Percentiles rank a stretch among this genome's conserved stretches.
phyloP scores from a whole-genome alignment of 2,113 vertebrate genomes.

The Macrotus californicus region DNA sequence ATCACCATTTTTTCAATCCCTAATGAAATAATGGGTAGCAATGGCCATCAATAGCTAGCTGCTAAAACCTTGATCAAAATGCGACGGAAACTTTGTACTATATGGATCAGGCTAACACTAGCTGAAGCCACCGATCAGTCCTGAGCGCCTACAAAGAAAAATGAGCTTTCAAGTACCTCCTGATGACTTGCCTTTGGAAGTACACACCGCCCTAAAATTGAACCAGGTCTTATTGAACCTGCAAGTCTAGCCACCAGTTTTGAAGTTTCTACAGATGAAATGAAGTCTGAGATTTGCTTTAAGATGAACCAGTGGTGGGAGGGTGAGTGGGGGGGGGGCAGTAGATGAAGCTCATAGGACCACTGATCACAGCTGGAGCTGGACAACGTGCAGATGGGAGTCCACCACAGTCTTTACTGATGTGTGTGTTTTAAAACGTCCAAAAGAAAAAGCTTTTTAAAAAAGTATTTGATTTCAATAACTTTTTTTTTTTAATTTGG shows the following conservation, averaged over 20 bases:
- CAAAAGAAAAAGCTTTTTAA: not conserved
- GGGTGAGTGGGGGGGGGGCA: not conserved
- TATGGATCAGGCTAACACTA: not conserved
- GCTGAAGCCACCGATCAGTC: not conserved
- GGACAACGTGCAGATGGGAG: not conserved
- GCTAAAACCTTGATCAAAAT: not conserved
- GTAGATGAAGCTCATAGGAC: not conserved
- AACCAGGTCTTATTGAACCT: not conserved
- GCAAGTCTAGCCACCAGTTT: not conserved
- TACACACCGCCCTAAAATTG: not conserved
- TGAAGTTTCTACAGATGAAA: not conserved
- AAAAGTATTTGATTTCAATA: not conserved
- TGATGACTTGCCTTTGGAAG: not conserved
- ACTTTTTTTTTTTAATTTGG: constrained; percentile 8
- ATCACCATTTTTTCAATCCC: not conserved
- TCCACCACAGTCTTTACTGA: not conserved
- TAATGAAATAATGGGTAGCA: not conserved
- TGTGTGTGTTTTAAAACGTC: not conserved
- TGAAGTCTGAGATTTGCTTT: not conserved
- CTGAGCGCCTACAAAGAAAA: not conserved
- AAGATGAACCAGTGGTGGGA: not conserved
- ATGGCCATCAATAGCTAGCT: not conserved
- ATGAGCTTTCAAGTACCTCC: not conserved
- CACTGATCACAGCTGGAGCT: not conserved
- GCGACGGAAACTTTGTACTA: not conserved